Conservation (phyloP, 2,113 vertebrate species). For the Hippocampus guttulatus region DNA sequence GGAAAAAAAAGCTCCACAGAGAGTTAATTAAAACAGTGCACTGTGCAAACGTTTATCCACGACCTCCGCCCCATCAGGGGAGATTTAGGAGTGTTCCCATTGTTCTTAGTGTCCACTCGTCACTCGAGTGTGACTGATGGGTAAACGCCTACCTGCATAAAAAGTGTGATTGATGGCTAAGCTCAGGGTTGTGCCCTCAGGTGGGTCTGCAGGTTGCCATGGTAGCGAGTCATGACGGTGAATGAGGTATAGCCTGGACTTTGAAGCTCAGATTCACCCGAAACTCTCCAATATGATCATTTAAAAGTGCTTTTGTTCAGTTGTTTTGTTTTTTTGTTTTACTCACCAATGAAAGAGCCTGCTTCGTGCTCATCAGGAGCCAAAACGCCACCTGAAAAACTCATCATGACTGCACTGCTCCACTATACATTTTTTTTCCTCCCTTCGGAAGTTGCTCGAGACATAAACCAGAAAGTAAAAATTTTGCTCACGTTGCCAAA, state of each 20-base stretch:
- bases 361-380: slow-evolving; percentile 23
- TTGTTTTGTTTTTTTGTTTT: not conserved
- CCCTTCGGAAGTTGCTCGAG: slow-evolving; percentile 31
- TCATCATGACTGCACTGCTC: slow-evolving; percentile 40
- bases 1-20: slow-evolving; percentile 59
- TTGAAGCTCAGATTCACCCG: slow-evolving; percentile 18
- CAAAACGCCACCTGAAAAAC: slow-evolving; percentile 44
- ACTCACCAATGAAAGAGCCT: slow-evolving; percentile 1
- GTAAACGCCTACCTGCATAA: slow-evolving; percentile 63
- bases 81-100: slow-evolving; percentile 57
- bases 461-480: slow-evolving; percentile 34
- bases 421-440: slow-evolving; percentile 33
- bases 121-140: slow-evolving; percentile 63
- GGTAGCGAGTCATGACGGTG: slow-evolving; percentile 15
- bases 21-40: slow-evolving; percentile 61
- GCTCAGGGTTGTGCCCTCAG: slow-evolving; percentile 47
- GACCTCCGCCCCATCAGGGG: slow-evolving; percentile 44
- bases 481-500: slow-evolving; percentile 9
- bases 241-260: slow-evolving; percentile 20
- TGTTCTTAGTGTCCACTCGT: slow-evolving; percentile 55
- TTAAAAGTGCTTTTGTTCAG: slow-evolving; percentile 7
- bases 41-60: slow-evolving; percentile 67
- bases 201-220: slow-evolving; percentile 35
- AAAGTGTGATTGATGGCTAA: slow-evolving; percentile 63
- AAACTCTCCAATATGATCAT: slow-evolving; percentile 7